phyloP scores from a whole-genome alignment of 2,113 vertebrate species.

The Nesoenas mayeri region DNA sequence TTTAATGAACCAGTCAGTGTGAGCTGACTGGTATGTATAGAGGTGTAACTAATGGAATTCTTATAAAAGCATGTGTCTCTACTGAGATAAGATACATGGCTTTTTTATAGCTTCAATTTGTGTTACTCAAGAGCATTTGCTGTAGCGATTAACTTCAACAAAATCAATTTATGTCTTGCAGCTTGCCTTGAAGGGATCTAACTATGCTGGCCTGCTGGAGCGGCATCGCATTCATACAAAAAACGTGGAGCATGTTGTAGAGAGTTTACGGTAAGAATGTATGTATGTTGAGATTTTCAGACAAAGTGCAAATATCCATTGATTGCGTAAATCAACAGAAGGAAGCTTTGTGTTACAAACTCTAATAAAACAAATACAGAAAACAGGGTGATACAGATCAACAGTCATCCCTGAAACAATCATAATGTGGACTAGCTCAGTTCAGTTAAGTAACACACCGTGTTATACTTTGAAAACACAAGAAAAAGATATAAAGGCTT shows the following conservation, averaged over 20 bases:
- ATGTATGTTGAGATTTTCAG: neutral
- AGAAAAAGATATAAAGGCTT: neutral
- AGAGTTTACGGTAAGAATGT: slow-evolving; percentile 86
- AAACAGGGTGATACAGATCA: neutral
- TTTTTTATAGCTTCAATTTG: neutral
- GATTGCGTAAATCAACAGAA: neutral
- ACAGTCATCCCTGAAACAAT: neutral
- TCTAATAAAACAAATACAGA: neutral
- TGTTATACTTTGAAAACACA: neutral
- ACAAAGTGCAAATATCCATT: neutral
- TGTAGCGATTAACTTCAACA: neutral
- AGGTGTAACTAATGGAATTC: neutral
- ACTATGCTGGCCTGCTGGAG: slow-evolving; percentile 92
- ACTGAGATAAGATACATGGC: neutral
- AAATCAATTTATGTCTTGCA: slow-evolving; percentile 55
- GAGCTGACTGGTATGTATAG: neutral
- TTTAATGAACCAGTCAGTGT: neutral
- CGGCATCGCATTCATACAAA: slow-evolving; percentile 92
- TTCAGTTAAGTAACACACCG: neutral
- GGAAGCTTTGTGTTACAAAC: neutral
- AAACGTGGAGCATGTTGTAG: slow-evolving; percentile 89
- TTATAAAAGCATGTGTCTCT: neutral
- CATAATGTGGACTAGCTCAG: fast-evolving
- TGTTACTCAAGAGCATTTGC: neutral
- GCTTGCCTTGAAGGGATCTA: slow-evolving; percentile 97